Percentiles rank a stretch among this genome's conserved stretches.
Conservation (phyloP, 2,888 invertebrate species). For the Liopterus haemorrhoidalis region DNA sequence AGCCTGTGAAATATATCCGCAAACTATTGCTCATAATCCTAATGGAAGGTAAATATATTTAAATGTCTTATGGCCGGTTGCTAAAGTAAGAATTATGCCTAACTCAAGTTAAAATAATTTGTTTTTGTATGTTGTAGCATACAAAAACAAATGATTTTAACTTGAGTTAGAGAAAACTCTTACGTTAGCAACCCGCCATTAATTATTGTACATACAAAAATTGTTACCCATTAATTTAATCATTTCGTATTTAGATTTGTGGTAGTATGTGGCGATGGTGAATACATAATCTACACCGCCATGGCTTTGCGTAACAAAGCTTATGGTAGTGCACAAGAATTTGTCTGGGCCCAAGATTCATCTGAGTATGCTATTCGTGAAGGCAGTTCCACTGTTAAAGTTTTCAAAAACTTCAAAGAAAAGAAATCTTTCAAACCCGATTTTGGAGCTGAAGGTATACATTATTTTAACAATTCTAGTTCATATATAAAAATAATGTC, state of each 20-base stretch:
- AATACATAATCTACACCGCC: constrained; percentile 99
- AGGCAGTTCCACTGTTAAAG: constrained; percentile 80
- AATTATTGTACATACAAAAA: too few relatives aligned
- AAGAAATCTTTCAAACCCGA: constrained; percentile 93
- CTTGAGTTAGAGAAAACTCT: too few relatives aligned
- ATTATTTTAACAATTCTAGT: constrained; percentile 35
- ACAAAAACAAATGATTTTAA: too few relatives aligned
- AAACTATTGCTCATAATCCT: constrained; percentile 96
- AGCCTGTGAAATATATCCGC: constrained; percentile 98
- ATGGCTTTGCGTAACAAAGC: constrained; percentile 99
- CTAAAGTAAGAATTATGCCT: constrained; percentile 33
- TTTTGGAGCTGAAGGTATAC: constrained; percentile 83
- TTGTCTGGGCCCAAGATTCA: constrained; percentile 97
- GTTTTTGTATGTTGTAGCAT: too few relatives aligned
- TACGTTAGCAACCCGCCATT: too few relatives aligned
- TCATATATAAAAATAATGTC: constrained; percentile 7
- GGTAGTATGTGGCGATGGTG: constrained; percentile 98
- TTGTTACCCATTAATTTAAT: too few relatives aligned
- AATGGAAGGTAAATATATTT: constrained; percentile 69
- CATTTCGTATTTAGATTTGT: constrained; percentile 53
- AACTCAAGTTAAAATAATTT: too few relatives aligned
- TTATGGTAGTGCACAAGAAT: constrained; percentile 96
- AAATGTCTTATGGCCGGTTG: constrained; percentile 40
- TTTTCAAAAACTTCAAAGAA: constrained; percentile 98
- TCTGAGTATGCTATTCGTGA: constrained; percentile 88